Percentiles rank a stretch among this genome's conserved stretches.
Conservation (phyloP, 2,888 invertebrate genomes). For the Drosophila tanythrix region DNA sequence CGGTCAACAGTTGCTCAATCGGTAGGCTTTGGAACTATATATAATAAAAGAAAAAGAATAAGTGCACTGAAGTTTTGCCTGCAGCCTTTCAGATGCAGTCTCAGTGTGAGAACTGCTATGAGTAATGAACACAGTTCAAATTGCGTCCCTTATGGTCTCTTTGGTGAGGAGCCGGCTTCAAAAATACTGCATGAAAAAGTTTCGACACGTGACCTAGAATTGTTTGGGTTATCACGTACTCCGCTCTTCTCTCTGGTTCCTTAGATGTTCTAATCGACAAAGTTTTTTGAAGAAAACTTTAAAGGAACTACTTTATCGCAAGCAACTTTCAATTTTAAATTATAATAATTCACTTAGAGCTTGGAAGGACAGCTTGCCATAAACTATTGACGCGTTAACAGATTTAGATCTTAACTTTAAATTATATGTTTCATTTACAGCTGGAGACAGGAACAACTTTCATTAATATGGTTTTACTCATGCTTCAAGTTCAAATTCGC, state of each 20-base stretch:
- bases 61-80: constrained; percentile 12
- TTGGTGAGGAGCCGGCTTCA: neutral
- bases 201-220: neutral
- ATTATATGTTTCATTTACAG: neutral
- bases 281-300: neutral
- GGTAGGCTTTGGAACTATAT: neutral
- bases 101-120: neutral
- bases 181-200: neutral
- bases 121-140: constrained; percentile 5
- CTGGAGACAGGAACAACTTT: neutral
- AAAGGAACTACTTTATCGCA: neutral
- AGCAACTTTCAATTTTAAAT: neutral
- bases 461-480: neutral
- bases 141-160: neutral
- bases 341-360: neutral
- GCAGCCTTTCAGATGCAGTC: neutral
- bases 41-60: constrained; percentile 4
- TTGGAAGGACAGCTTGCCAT: neutral
- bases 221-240: neutral
- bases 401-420: neutral
- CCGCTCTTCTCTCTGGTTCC: neutral
- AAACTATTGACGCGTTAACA: neutral
- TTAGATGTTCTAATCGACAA: neutral
- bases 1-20: neutral
- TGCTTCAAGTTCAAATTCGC: neutral